phyloP scores from a whole-genome alignment of 1,140 invertebrate species.

The Harpegnathos saltator region DNA sequence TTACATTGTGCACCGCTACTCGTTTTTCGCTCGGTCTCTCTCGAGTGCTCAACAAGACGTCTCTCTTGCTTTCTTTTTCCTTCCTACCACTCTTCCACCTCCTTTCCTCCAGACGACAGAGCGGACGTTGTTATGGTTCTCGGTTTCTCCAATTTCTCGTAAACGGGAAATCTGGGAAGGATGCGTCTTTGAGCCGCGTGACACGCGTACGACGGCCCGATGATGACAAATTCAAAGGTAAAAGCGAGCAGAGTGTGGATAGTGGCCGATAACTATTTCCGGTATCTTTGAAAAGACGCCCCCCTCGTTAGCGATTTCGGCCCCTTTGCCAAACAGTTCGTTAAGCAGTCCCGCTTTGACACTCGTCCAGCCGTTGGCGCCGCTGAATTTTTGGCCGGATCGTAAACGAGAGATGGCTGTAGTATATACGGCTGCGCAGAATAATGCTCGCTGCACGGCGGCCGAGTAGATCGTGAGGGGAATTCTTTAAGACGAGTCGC shows the following conservation, averaged over 20 bases:
- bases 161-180: background rate
- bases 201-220: background rate
- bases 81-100: too few species aligned
- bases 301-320: slow-evolving; percentile 67
- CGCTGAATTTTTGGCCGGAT: slow-evolving; percentile 58
- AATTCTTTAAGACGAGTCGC: slow-evolving; percentile 11
- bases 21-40: background rate
- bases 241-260: slow-evolving; percentile 10
- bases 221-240: background rate
- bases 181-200: background rate
- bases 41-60: background rate
- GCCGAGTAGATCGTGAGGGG: background rate
- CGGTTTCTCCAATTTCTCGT: background rate
- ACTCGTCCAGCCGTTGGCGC: slow-evolving; percentile 64
- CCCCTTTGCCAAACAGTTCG: slow-evolving; percentile 78
- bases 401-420: slow-evolving; percentile 20
- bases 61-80: too few species aligned
- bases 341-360: slow-evolving; percentile 81
- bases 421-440: background rate
- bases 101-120: too few species aligned
- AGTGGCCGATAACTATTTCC: slow-evolving; percentile 70
- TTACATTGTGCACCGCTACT: slow-evolving; percentile 1
- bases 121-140: background rate
- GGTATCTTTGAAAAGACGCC: slow-evolving; percentile 63
- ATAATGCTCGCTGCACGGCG: background rate